phyloP scores from a whole-genome alignment of 2,797 vertebrate species.

The Ptychobarbus kaznakovi region DNA sequence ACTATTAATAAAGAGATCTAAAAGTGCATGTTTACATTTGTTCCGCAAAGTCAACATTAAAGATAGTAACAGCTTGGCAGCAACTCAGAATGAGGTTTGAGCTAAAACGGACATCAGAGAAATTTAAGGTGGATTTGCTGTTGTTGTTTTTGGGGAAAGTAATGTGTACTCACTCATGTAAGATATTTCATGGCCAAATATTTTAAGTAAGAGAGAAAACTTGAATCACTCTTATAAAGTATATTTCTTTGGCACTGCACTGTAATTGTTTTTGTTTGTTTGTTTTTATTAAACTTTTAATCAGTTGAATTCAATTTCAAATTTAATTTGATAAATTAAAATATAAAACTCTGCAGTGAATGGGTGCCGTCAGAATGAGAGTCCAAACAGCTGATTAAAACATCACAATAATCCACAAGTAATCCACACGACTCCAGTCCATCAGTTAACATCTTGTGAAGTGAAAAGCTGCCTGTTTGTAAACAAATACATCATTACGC shows the following conservation, averaged over 20 bases:
- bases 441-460: background rate
- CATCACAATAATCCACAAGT: background rate
- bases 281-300: background rate
- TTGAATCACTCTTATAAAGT: background rate
- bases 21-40: conserved; percentile 52
- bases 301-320: background rate
- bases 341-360: background rate
- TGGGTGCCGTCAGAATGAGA: background rate
- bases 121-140: conserved; percentile 29
- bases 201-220: conserved; percentile 1
- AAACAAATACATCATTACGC: background rate
- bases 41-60: conserved; percentile 48
- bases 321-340: background rate
- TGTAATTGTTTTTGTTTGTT: background rate
- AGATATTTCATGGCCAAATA: conserved; percentile 31
- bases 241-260: background rate
- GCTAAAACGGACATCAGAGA: conserved; percentile 19
- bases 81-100: conserved; percentile 12
- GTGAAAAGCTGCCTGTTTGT: background rate
- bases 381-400: background rate
- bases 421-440: background rate
- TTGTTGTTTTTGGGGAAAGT: conserved; percentile 48
- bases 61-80: conserved; percentile 16
- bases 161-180: conserved; percentile 38
- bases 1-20: conserved; percentile 46